Conservation (phyloP, 2,888 invertebrate genomes). For the Pasiphila rectangulata region DNA sequence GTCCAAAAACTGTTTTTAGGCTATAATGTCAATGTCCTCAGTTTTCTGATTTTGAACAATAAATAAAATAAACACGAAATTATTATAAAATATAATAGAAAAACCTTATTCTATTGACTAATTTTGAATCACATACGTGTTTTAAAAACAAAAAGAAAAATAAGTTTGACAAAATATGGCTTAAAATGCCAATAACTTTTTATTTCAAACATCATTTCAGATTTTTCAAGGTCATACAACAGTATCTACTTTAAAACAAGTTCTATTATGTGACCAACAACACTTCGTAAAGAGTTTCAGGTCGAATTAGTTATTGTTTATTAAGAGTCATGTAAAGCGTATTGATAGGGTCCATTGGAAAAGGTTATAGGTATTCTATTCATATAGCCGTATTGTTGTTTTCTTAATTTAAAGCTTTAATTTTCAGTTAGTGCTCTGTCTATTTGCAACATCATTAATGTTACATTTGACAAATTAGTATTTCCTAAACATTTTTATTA, state of each 20-base stretch:
- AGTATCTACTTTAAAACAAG: not conserved
- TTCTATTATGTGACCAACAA: not conserved
- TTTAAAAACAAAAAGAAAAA: slow-evolving; percentile 10
- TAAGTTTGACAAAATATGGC: slow-evolving; percentile 5
- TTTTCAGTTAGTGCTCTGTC: slow-evolving; percentile 1
- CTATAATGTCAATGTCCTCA: slow-evolving; percentile 21
- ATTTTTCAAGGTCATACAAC: not conserved
- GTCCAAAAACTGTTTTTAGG: slow-evolving; percentile 11
- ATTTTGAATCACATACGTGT: slow-evolving; percentile 24
- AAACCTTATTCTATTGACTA: slow-evolving; percentile 25
- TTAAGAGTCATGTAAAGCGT: too few relatives aligned
- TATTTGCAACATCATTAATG: too few relatives aligned
- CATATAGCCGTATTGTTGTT: not conserved
- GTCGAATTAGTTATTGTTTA: too few relatives aligned
- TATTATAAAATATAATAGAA: slow-evolving; percentile 22
- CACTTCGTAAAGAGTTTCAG: too few relatives aligned
- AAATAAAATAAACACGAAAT: slow-evolving; percentile 19
- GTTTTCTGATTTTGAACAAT: slow-evolving; percentile 1
- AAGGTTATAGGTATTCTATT: not conserved
- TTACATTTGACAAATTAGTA: too few relatives aligned
- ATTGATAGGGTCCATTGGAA: too few relatives aligned
- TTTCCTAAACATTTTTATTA: too few relatives aligned
- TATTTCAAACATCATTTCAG: not conserved
- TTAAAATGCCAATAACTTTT: not conserved
- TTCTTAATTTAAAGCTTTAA: slow-evolving; percentile 8